phyloP scores from a whole-genome alignment of 1,140 invertebrate genomes.

The Magallana ariakensis region DNA sequence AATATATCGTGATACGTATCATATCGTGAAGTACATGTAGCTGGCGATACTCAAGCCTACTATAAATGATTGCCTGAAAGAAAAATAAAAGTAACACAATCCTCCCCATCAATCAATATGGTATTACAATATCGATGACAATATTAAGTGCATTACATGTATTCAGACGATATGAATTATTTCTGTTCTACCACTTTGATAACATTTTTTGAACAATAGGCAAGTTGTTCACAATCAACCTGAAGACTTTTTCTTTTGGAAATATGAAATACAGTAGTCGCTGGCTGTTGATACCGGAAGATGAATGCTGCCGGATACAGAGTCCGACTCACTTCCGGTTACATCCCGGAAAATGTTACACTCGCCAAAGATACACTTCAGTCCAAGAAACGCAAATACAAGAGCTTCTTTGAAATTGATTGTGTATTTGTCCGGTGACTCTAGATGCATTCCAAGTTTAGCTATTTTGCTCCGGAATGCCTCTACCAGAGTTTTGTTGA shows the following conservation, averaged over 20 bases:
- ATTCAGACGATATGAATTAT: too few species aligned
- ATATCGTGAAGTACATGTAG: too few species aligned
- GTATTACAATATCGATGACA: too few species aligned
- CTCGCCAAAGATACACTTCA: slow-evolving; percentile 70
- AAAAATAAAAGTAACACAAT: too few species aligned
- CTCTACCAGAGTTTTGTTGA: slow-evolving; percentile 70
- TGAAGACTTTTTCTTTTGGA: slow-evolving; percentile 1
- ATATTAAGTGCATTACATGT: too few species aligned
- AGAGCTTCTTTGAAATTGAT: slow-evolving; percentile 77
- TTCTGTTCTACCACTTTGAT: too few species aligned
- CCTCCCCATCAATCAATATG: too few species aligned
- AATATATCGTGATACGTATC: too few species aligned
- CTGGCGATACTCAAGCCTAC: too few species aligned
- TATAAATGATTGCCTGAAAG: too few species aligned
- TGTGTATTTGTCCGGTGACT: slow-evolving; percentile 70
- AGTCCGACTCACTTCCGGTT: slow-evolving; percentile 68
- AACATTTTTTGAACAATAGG: too few species aligned
- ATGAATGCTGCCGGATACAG: slow-evolving; percentile 75
- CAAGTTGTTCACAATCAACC: not conserved
- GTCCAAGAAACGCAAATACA: slow-evolving; percentile 74
- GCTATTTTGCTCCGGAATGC: slow-evolving; percentile 60
- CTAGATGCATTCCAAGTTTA: slow-evolving; percentile 60
- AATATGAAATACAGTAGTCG: not conserved
- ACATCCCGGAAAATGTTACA: slow-evolving; percentile 68
- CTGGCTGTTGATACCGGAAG: slow-evolving; percentile 53